Percentiles rank a stretch among this genome's conserved stretches.
These are phyloP conservation scores for Polymixis lichenea DNA, from an alignment of 2,888 invertebrate species.

Conservation along the genomic window DNA sequence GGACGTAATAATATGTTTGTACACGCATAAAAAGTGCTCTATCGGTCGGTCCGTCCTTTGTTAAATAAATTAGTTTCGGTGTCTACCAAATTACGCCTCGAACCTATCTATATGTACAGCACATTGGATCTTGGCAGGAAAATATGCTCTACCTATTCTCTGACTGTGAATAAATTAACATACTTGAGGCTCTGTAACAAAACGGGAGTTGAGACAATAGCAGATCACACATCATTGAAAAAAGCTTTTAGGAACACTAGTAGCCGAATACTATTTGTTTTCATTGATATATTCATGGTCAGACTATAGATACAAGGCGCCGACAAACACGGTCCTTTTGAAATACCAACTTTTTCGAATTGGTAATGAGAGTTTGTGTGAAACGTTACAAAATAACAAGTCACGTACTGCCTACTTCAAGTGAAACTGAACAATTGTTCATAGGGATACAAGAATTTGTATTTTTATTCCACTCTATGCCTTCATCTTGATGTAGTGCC, in stretches of 20 bases:
- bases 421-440: conserved; percentile 83
- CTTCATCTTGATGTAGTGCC: conserved; percentile 37
- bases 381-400: conserved; percentile 84
- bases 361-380: conserved; percentile 86
- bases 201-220: conserved; percentile 86
- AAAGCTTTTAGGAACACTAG: conserved; percentile 87
- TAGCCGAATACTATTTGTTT: conserved; percentile 90
- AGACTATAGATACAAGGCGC: conserved; percentile 85
- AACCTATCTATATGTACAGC: conserved; percentile 88
- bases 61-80: conserved; percentile 91
- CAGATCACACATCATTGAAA: conserved; percentile 85
- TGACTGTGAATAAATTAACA: conserved; percentile 86
- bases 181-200: conserved; percentile 83
- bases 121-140: conserved; percentile 84
- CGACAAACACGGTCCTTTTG: conserved; percentile 85
- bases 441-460: conserved; percentile 74
- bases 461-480: conserved; percentile 54
- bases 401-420: conserved; percentile 80
- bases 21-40: conserved; percentile 88
- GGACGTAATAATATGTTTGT: conserved; percentile 85
- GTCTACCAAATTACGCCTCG: conserved; percentile 91
- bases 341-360: conserved; percentile 84
- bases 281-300: conserved; percentile 91
- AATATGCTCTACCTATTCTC: conserved; percentile 90
- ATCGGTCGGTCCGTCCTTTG: conserved; percentile 89